Evolutionary conservation across 2,113 vertebrate species (phyloP), one percentile per base, ranked within the genome.

Genomic region (Elephas maximus): DNA sequence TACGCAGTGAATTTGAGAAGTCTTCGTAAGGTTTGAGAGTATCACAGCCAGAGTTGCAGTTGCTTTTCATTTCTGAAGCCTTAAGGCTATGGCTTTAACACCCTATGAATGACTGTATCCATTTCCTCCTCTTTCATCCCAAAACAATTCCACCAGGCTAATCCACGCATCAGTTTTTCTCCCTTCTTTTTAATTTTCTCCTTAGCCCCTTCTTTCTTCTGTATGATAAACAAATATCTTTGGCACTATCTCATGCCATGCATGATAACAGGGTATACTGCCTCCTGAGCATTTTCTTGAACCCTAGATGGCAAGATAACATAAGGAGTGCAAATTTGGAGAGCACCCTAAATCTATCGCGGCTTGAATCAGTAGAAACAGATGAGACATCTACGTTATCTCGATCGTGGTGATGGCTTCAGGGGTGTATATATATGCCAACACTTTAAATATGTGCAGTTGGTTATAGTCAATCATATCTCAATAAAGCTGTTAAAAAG

Each of bases 31-130:
- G 26, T 67, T 57, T 45, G 24, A 41, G 8, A 9, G 14, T 33
- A 4, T 76, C 63, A n/a, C 0, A 45, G 33, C 20, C 7, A n/a
- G 69, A 82, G 65, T 18, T 7, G 1, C 74, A 48, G 45, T 17
- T 77, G 6, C 33, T 86, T 60, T 85, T 51, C 45, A 65, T 0
- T 26, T 79, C 44, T 82, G 26, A 53, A 73, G 21, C 51, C 73
- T 71, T 4, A 65, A 44, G 8, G 51, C 62, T 41, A 26, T 41
- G 20, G 10, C 37, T 3, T 2, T 9, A 30, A 26, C 7, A 62
- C 18, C 14, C 37, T 63, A 21, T 5, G 3, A 45, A 2, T 18
- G 0, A 37, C 14, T 53, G 1, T 67, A 0, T 10, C 48, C 6
- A 30, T 62, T 48, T 23, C 20, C 11, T 7, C 23, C 5, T 21